Percentiles rank a stretch among this genome's conserved stretches.
Conservation (phyloP, 2,797 vertebrate species). For the Gouania willdenowi region DNA sequence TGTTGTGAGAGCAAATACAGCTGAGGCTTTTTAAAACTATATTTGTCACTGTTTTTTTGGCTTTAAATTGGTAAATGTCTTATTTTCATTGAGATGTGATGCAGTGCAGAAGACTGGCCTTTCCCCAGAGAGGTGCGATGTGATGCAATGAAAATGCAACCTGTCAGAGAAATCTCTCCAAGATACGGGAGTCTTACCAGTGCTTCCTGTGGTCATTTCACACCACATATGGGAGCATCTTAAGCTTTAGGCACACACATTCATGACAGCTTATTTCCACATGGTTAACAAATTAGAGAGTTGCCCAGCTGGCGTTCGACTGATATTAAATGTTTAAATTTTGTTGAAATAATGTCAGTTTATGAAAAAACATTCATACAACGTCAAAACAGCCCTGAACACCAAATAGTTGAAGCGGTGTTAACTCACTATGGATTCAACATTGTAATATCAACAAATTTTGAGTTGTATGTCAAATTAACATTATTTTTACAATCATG, state of each 20-base stretch:
- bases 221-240: constrained; percentile 9
- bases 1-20: neutral
- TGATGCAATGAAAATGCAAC: constrained; percentile 66
- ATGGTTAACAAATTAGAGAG: constrained; percentile 1
- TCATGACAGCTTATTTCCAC: constrained; percentile 2
- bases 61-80: constrained; percentile 28
- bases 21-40: neutral
- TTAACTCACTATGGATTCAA: too few relatives aligned
- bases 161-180: constrained; percentile 47
- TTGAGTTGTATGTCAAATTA: too few relatives aligned
- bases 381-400: too few relatives aligned
- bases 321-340: too few relatives aligned
- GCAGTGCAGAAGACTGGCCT: constrained; percentile 10
- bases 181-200: constrained; percentile 20
- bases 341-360: too few relatives aligned
- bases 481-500: too few relatives aligned
- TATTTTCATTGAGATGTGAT: constrained; percentile 19
- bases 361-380: too few relatives aligned
- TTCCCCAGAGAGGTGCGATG: constrained; percentile 35
- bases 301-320: too few relatives aligned
- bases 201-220: constrained; percentile 31
- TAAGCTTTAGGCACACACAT: constrained; percentile 1
- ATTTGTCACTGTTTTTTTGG: constrained; percentile 7
- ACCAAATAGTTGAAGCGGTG: too few relatives aligned
- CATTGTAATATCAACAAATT: too few relatives aligned